These are phyloP conservation scores for Dromiciops gliroides DNA, from an alignment of 2,113 vertebrate species.

Conservation along the genomic window DNA sequence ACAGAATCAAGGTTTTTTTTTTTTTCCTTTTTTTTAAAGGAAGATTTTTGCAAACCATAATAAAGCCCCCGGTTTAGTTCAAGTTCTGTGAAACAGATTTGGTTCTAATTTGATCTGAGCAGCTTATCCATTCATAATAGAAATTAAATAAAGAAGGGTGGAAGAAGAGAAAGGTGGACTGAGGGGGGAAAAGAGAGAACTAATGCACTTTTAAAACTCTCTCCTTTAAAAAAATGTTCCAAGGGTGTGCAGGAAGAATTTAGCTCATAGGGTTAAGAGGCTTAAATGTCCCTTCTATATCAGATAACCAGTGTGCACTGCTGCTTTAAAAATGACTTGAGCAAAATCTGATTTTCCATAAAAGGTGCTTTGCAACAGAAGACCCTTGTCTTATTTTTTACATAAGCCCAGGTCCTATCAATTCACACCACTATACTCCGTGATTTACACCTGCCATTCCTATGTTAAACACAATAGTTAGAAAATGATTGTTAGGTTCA, in stretches of 20 bases:
- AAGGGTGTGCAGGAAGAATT: not conserved
- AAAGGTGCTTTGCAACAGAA: not conserved
- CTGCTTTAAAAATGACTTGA: not conserved
- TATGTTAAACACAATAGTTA: not conserved
- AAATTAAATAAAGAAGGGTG: not conserved
- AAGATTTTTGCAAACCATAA: not conserved
- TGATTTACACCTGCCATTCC: not conserved
- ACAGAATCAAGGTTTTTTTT: not conserved
- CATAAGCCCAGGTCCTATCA: not conserved
- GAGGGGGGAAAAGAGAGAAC: not conserved
- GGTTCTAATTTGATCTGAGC: not conserved
- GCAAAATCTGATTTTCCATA: not conserved
- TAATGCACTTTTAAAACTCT: not conserved
- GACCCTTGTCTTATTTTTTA: not conserved
- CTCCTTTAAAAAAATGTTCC: not conserved
- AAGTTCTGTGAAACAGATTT: not conserved
- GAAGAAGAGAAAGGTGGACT: not conserved
- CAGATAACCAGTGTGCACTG: not conserved
- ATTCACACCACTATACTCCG: not conserved
- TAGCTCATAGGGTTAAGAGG: not conserved
- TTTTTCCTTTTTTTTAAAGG: not conserved
- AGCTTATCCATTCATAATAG: slow-evolving; percentile 1
- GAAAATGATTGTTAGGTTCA: not conserved
- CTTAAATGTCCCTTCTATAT: not conserved
- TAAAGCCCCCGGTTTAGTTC: not conserved